These are phyloP conservation scores for Xestia rhomboidea DNA, from an alignment of 2,888 invertebrate genomes.

Conservation along the genomic window DNA sequence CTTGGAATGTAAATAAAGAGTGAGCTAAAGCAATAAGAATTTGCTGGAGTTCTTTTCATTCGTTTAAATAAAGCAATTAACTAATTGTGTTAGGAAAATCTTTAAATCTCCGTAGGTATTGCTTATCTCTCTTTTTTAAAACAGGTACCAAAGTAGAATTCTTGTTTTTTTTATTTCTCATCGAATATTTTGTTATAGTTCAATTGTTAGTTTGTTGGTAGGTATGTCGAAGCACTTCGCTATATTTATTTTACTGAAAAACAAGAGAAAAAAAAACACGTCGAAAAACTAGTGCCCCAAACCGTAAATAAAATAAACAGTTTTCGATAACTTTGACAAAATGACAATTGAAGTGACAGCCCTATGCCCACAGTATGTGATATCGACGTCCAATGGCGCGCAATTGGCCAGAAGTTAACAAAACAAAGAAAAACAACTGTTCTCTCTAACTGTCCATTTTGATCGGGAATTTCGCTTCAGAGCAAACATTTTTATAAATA, in stretches of 20 bases:
- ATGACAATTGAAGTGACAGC: conserved; percentile 36
- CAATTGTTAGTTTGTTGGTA: no score
- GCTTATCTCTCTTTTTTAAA: not conserved
- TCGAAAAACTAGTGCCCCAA: no score
- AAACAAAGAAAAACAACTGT: conserved; percentile 51
- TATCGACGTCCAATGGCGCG: conserved; percentile 30
- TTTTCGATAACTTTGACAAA: conserved; percentile 9
- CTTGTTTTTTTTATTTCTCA: not conserved
- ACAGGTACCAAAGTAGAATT: not conserved
- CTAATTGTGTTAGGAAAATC: conserved; percentile 24
- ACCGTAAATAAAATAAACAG: conserved; percentile 4
- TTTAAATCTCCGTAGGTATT: not conserved
- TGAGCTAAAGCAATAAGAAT: conserved; percentile 22
- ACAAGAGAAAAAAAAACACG: not conserved
- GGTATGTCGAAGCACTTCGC: not conserved
- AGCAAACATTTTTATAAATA: conserved; percentile 48
- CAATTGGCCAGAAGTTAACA: conserved; percentile 50
- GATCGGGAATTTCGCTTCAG: conserved; percentile 55
- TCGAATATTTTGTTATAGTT: no score
- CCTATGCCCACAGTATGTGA: conserved; percentile 41
- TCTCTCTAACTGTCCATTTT: conserved; percentile 51
- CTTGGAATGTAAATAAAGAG: conserved; percentile 30
- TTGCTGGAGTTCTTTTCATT: conserved; percentile 23
- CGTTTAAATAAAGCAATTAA: conserved; percentile 32
- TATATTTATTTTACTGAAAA: not conserved